Evolutionary conservation across 2,797 vertebrate genomes (phyloP).

Genomic region (Thalassophryne amazonica): DNA sequence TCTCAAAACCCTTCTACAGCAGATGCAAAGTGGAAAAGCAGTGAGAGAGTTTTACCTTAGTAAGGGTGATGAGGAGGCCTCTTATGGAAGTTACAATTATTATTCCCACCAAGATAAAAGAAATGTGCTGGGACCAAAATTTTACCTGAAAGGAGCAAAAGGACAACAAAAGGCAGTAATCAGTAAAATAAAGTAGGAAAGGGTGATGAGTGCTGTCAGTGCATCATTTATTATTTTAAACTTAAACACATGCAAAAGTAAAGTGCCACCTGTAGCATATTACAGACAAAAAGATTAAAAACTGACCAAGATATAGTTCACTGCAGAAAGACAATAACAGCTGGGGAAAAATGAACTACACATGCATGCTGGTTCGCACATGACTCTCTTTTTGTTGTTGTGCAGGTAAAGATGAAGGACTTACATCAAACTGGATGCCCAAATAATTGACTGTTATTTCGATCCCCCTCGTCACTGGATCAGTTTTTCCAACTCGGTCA

Average conservation of each 20-base stretch:
- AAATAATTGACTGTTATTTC: slow-evolving; percentile 99
- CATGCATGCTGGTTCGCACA: slow-evolving; percentile 13
- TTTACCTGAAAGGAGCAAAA: slow-evolving; percentile 82
- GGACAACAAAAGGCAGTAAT: background rate
- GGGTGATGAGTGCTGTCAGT: background rate
- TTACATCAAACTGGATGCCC: slow-evolving; percentile 98
- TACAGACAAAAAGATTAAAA: background rate
- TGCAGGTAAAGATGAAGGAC: slow-evolving; percentile 24
- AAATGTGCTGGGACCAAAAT: slow-evolving; percentile 99
- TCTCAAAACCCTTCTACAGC: background rate
- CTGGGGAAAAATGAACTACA: slow-evolving; percentile 45
- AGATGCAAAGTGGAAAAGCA: background rate
- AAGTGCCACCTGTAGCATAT: too few relatives aligned
- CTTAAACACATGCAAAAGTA: background rate
- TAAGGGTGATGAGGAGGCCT: slow-evolving; percentile 95
- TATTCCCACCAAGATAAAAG: slow-evolving; percentile 98
- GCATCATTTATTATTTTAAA: slow-evolving; percentile 7
- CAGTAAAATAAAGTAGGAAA: background rate
- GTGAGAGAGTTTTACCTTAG: slow-evolving; percentile 82
- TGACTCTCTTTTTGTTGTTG: slow-evolving; percentile 6
- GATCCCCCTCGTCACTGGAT: slow-evolving; percentile 97
- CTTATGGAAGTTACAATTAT: slow-evolving; percentile 98
- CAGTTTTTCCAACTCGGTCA: slow-evolving; percentile 97
- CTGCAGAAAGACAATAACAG: slow-evolving; percentile 16
- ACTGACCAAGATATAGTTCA: slow-evolving; percentile 6